A percentile compares a stretch with the other conserved stretches of the same genome.
Evolutionary conservation across 1,140 invertebrate genomes (phyloP).

Genomic region (Diorhabda elongata): DNA sequence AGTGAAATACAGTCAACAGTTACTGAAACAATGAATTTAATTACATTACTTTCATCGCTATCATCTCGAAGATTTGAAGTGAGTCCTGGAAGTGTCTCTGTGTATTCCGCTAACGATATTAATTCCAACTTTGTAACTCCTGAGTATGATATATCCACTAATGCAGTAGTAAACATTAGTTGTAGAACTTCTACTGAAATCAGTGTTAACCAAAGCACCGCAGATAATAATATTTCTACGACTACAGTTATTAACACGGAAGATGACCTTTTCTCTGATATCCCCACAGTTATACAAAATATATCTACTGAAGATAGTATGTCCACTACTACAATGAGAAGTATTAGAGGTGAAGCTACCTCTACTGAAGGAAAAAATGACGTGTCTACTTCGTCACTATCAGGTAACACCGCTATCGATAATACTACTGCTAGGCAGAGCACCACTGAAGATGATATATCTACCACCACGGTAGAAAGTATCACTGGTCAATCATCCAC

Average conservation of each 20-base stretch:
- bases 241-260: no score
- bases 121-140: slow-evolving; percentile 47
- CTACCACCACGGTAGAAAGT: slow-evolving; percentile 29
- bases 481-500: slow-evolving; percentile 15
- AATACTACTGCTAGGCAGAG: no score
- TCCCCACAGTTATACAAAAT: no score
- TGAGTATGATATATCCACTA: slow-evolving; percentile 39
- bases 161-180: slow-evolving; percentile 30
- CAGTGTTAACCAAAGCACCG: neutral
- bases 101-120: slow-evolving; percentile 43
- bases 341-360: no score
- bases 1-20: neutral
- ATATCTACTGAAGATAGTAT: no score
- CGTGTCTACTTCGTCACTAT: no score
- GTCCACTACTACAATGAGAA: no score
- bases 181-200: slow-evolving; percentile 17
- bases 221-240: no score
- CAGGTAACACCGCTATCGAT: no score
- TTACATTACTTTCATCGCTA: slow-evolving; percentile 28
- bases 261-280: no score
- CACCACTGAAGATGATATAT: slow-evolving; percentile 39
- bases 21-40: slow-evolving; percentile 7
- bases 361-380: no score
- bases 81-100: slow-evolving; percentile 41
- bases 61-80: slow-evolving; percentile 38